Evolutionary conservation across 2,113 vertebrate genomes (phyloP).

Genomic region (Diadophis punctatus): DNA sequence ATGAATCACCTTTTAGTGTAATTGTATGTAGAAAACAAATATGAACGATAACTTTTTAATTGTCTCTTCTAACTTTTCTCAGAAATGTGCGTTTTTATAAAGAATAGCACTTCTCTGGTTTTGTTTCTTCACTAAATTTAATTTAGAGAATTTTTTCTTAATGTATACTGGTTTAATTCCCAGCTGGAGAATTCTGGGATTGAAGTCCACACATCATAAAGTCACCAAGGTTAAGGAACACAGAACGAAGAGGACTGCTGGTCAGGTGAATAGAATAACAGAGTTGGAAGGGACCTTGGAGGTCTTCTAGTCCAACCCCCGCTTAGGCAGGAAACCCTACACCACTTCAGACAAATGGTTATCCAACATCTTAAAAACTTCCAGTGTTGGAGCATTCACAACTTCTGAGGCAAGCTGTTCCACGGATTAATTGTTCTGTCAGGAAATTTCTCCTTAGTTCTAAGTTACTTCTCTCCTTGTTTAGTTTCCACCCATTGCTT

Average conservation of each 20-base stretch:
- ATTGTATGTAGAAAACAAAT: not conserved
- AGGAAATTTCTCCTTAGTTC: no score
- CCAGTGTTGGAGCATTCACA: no score
- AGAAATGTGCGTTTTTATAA: not conserved
- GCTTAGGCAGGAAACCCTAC: no score
- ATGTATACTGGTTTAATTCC: not conserved
- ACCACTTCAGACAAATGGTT: no score
- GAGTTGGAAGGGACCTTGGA: no score
- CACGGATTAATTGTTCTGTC: no score
- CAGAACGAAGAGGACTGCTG: not conserved
- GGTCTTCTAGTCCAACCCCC: no score
- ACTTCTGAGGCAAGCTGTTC: no score
- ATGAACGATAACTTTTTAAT: not conserved
- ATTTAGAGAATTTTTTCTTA: not conserved
- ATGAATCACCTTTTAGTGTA: not conserved
- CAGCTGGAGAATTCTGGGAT: not conserved
- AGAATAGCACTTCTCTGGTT: not conserved
- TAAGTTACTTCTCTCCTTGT: no score
- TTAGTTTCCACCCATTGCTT: no score
- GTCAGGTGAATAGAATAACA: no score
- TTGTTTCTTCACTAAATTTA: slow-evolving; percentile 20
- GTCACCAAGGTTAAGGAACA: not conserved
- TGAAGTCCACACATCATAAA: not conserved
- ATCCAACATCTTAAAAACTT: no score
- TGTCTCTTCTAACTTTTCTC: not conserved